phyloP scores from a whole-genome alignment of 2,113 vertebrate species.

The Brachyhypopomus occidentalis region DNA sequence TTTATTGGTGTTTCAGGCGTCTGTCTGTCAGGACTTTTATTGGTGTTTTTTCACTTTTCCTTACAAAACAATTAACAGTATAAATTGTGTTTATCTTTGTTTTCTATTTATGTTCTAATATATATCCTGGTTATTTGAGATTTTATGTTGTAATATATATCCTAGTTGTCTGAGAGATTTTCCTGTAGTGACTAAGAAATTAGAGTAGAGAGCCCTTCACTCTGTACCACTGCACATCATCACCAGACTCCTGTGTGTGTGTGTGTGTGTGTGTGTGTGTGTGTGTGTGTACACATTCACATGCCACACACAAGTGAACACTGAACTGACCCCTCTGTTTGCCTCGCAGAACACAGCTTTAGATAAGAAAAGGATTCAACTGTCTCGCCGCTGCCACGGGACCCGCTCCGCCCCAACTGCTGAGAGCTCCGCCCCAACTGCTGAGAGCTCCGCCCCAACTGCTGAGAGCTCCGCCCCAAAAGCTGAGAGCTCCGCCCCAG shows the following conservation, averaged over 20 bases:
- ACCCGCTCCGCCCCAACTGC: constrained; percentile 55
- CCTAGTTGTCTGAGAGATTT: too few relatives aligned
- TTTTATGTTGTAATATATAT: neutral
- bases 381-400: constrained; percentile 72
- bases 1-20: constrained; percentile 30
- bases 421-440: constrained; percentile 48
- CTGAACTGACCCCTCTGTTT: constrained; percentile 8
- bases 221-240: constrained; percentile 2
- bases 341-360: constrained; percentile 92
- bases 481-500: constrained; percentile 57
- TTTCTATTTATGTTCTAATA: neutral
- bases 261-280: neutral
- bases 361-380: constrained; percentile 90
- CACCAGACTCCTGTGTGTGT: neutral
- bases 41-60: constrained; percentile 37
- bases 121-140: too few relatives aligned
- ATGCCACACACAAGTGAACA: neutral
- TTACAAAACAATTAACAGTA: neutral
- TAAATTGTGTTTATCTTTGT: neutral
- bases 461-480: constrained; percentile 19
- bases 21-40: neutral
- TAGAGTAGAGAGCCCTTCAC: neutral
- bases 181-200: too few relatives aligned
- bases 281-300: neutral
- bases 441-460: constrained; percentile 46